These are phyloP conservation scores for Choristoneura fumiferana DNA, from an alignment of 1,140 invertebrate genomes.

Conservation along the genomic window DNA sequence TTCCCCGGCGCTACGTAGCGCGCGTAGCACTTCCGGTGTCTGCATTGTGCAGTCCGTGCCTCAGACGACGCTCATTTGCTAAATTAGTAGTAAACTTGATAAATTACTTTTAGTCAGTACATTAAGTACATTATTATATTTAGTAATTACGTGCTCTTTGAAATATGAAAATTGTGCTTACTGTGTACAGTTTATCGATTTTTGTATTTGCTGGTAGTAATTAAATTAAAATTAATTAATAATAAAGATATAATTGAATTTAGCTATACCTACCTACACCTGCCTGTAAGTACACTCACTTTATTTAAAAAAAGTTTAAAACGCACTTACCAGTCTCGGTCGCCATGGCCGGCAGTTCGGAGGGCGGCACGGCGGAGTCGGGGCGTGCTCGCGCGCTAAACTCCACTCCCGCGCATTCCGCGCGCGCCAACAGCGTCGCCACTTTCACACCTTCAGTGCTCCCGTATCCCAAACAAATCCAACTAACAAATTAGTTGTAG, in stretches of 20 bases:
- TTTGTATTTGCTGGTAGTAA: no score
- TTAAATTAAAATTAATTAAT: slow-evolving; percentile 3
- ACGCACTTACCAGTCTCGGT: slow-evolving; percentile 71
- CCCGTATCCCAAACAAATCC: not conserved
- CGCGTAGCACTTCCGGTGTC: slow-evolving; percentile 12
- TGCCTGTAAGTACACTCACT: no score
- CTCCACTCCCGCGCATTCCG: slow-evolving; percentile 72
- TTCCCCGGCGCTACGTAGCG: slow-evolving; percentile 11
- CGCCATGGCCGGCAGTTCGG: slow-evolving; percentile 73
- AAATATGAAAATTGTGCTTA: no score
- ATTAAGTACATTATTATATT: no score
- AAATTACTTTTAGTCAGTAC: no score
- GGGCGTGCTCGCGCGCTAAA: slow-evolving; percentile 64
- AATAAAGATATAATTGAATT: no score
- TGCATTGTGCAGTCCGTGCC: not conserved
- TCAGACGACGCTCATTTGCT: no score
- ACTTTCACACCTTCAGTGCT: slow-evolving; percentile 40
- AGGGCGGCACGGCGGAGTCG: slow-evolving; percentile 69
- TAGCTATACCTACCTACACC: no score
- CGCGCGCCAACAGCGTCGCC: slow-evolving; percentile 55
- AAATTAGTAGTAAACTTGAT: no score
- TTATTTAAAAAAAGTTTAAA: no score
- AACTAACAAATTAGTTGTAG: not conserved
- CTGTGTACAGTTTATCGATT: no score
- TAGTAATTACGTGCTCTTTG: no score